Evolutionary conservation across 2,113 vertebrate genomes (phyloP), one percentile per base, ranked within the genome.

Genomic region (Cebidichthys violaceus): DNA sequence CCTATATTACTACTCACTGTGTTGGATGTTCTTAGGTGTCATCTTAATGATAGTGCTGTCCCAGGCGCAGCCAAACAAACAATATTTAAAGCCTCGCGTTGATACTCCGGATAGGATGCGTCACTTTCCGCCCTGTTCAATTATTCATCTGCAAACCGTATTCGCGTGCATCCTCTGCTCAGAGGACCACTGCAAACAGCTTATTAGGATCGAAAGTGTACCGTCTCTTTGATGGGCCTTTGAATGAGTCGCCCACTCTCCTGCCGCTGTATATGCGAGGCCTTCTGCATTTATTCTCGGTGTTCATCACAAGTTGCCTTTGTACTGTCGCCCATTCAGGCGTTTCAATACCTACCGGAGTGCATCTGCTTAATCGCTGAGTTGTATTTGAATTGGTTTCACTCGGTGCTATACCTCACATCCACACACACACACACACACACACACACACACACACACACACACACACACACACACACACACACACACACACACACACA

Each of bases 151-250:
- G 66, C 68, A 81, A 50, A 45, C 57, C 64, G 52, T 60, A 84
- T 91, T 86, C 83, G 70, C 86, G 81, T 72, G 68, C 66, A 55
- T 80, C 75, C 81, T 81, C 64, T 61, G 35, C 73, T 87, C 70
- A 60, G 71, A 71, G 69, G 77, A 90, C 84, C 18, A 24, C 59
- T 77, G 87, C 77, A 87, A 87, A 89, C 82, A 79, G 83, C 87
- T 92, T 86, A 87, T 92, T 89, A 86, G 77, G 77, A 84, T 70
- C 14, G 13, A 77, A 78, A 88, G 81, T 71, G 75, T 83, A 35
- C 50, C 33, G 39, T 79, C 62, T 79, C 82, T 89, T 90, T 94
- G 84, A 91, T 83, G 75, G 70, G 59, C 33, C 33, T 90, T 77
- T 79, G 83, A 87, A 86, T 92, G 89, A 87, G 78, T 90, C 86